phyloP scores from a whole-genome alignment of 2,888 invertebrate genomes.

The Scaptomyza tumidula region DNA sequence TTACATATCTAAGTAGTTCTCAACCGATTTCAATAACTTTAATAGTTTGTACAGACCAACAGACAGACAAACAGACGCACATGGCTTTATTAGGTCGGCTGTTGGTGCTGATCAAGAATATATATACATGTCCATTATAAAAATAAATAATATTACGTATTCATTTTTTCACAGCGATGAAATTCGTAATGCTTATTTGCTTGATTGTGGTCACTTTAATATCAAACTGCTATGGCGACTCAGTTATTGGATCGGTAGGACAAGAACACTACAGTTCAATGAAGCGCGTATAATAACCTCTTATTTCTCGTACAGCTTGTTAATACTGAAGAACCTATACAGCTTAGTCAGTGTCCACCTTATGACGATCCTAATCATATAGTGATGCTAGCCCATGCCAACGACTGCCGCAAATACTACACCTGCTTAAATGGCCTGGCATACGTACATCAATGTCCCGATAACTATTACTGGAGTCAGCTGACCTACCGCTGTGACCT shows the following conservation, averaged over 20 bases:
- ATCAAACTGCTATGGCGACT: not conserved
- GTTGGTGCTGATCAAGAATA: no score
- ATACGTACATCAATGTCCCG: constrained; percentile 64
- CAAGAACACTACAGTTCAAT: no score
- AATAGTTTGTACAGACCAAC: no score
- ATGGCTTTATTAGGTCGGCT: no score
- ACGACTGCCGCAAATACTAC: constrained; percentile 79
- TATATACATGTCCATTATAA: no score
- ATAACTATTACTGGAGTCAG: constrained; percentile 73
- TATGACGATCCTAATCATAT: constrained; percentile 71
- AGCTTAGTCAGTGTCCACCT: constrained; percentile 49
- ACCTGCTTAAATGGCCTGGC: constrained; percentile 70
- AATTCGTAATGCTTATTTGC: constrained; percentile 16
- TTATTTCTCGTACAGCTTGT: not conserved
- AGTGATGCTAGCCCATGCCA: constrained; percentile 63
- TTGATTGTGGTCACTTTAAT: constrained; percentile 15
- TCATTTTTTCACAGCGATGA: constrained; percentile 17
- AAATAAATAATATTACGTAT: no score
- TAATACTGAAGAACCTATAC: constrained; percentile 8
- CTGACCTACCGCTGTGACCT: constrained; percentile 76
- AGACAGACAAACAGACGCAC: no score
- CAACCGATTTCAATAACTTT: no score
- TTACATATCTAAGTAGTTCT: no score
- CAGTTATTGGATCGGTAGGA: constrained; percentile 14
- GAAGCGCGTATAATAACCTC: not conserved